phyloP scores from a whole-genome alignment of 2,113 vertebrate species.

The Otolemur garnettii region DNA sequence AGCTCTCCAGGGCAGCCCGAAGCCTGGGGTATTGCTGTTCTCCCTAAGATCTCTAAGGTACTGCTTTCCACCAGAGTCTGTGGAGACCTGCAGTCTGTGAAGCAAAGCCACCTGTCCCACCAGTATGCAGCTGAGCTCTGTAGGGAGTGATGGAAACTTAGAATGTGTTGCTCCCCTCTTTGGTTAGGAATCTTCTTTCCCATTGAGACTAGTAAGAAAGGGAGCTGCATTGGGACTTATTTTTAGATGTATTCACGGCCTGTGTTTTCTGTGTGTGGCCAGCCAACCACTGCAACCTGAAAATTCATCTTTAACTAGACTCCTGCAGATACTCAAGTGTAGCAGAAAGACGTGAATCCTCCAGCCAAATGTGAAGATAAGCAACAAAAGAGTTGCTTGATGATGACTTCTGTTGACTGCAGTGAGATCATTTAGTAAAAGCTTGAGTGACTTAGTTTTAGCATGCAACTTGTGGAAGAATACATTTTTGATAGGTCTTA shows the following conservation, averaged over 20 bases:
- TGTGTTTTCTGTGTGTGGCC: not conserved
- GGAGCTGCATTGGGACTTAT: not conserved
- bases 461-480: not conserved
- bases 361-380: not conserved
- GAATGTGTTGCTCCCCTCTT: not conserved
- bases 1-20: not conserved
- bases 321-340: not conserved
- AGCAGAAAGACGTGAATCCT: not conserved
- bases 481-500: not conserved
- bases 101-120: not conserved
- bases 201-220: not conserved
- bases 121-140: not conserved
- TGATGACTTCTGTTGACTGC: conserved; percentile 15
- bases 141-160: not conserved
- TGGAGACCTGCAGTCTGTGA: not conserved
- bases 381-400: not conserved
- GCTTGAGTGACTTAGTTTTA: not conserved
- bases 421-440: conserved; percentile 8
- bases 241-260: not conserved
- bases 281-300: not conserved
- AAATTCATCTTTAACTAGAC: not conserved
- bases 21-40: not conserved
- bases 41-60: not conserved
- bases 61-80: not conserved
- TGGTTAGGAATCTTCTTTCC: not conserved